phyloP scores from a whole-genome alignment of 1,140 invertebrate species.

The Zaprionus gabonicus region DNA sequence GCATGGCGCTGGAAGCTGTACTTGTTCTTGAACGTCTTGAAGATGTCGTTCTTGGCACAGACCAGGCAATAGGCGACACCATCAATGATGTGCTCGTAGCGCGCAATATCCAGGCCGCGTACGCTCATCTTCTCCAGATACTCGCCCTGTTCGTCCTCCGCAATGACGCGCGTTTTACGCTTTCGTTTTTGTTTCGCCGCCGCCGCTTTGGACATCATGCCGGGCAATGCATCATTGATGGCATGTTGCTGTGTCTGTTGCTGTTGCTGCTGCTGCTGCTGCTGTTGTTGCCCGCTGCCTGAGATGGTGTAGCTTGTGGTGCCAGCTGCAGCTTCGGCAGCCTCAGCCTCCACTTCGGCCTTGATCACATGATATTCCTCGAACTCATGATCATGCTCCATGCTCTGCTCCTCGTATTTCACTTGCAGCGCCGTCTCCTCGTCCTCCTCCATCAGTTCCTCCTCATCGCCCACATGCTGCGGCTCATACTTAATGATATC shows the following conservation, averaged over 20 bases:
- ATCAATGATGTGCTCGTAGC: conserved; percentile 94
- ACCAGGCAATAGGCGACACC: conserved; percentile 95
- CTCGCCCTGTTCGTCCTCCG: conserved; percentile 93
- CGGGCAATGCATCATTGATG: conserved; percentile 53
- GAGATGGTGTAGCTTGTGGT: conserved; percentile 60
- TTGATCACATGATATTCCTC: conserved; percentile 72
- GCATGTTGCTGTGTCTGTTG: conserved; percentile 30
- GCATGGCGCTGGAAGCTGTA: conserved; percentile 97
- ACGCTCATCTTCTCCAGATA: conserved; percentile 96
- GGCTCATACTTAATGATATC: conserved; percentile 82
- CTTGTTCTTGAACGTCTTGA: conserved; percentile 97
- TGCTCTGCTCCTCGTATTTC: conserved; percentile 72
- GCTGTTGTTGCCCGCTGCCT: conserved; percentile 37
- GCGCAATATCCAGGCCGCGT: conserved; percentile 93
- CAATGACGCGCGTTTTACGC: conserved; percentile 90
- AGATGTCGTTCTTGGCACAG: conserved; percentile 94
- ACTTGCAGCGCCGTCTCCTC: conserved; percentile 64
- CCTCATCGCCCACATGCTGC: conserved; percentile 63
- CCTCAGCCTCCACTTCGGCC: conserved; percentile 63
- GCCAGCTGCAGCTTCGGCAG: conserved; percentile 56
- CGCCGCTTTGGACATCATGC: conserved; percentile 58
- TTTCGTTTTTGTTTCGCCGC: conserved; percentile 86
- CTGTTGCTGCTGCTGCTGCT: conserved; percentile 40
- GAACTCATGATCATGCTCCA: conserved; percentile 64
- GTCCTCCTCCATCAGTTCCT: conserved; percentile 64